Conservation (phyloP, 2,113 vertebrate genomes). For the Oplegnathus fasciatus region DNA sequence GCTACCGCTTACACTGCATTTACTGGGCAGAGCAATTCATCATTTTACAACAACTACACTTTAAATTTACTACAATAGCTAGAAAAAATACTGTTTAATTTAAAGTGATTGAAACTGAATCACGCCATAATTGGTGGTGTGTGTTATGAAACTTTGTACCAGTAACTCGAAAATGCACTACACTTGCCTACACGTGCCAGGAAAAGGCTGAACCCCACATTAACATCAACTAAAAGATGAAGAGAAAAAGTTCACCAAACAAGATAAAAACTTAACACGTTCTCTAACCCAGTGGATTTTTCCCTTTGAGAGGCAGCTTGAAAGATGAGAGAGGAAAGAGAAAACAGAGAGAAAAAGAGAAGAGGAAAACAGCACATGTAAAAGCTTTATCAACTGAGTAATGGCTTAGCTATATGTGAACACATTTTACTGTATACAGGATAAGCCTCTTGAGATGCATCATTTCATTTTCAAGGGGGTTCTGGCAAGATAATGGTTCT, state of each 20-base stretch:
- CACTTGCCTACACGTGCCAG: background rate
- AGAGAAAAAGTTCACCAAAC: background rate
- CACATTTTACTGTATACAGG: background rate
- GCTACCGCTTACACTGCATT: conserved; percentile 34
- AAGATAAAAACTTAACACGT: background rate
- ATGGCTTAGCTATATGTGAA: background rate
- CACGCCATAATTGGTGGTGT: background rate
- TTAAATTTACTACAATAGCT: background rate
- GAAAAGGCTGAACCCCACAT: background rate
- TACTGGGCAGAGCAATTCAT: conserved; percentile 23
- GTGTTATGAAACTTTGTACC: background rate
- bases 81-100: background rate
- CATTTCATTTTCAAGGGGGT: too few relatives aligned
- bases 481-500: too few relatives aligned
- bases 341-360: too few relatives aligned
- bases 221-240: background rate
- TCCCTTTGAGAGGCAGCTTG: background rate
- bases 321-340: too few relatives aligned
- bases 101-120: background rate
- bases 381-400: too few relatives aligned
- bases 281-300: background rate
- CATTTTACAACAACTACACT: conserved; percentile 4
- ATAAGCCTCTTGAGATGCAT: background rate
- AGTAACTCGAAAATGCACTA: background rate
- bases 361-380: too few relatives aligned